phyloP scores from a whole-genome alignment of 2,113 vertebrate genomes.

The Pygoscelis adeliae region DNA sequence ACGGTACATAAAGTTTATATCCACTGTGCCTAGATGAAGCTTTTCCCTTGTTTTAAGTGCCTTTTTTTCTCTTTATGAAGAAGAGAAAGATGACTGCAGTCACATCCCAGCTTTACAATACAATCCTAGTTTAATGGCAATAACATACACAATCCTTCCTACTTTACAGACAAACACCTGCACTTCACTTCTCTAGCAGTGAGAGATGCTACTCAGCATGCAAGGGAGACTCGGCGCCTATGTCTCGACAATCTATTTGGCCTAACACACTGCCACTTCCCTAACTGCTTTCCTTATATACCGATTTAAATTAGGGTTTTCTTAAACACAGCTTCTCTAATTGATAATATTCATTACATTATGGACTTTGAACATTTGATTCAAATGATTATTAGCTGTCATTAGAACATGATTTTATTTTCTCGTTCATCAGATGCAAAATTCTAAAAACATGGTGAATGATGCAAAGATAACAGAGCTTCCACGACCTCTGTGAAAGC shows the following conservation, averaged over 20 bases:
- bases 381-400: neutral
- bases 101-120: neutral
- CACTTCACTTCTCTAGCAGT: neutral
- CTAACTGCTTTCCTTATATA: neutral
- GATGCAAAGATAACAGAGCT: neutral
- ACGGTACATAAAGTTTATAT: slow-evolving; percentile 59
- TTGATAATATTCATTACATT: neutral
- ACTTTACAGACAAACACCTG: neutral
- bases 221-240: neutral
- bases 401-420: neutral
- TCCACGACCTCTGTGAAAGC: rapidly evolving
- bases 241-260: neutral
- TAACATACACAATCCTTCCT: neutral
- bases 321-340: neutral
- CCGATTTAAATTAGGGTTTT: neutral
- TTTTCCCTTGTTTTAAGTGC: slow-evolving; percentile 1
- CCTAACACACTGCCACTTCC: neutral
- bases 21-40: neutral
- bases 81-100: neutral
- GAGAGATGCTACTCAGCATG: neutral
- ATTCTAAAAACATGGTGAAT: neutral
- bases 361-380: neutral
- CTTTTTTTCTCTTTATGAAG: neutral
- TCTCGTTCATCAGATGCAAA: neutral
- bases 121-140: neutral